phyloP scores from a whole-genome alignment of 2,113 vertebrate genomes.

The Coregonus clupeaformis region DNA sequence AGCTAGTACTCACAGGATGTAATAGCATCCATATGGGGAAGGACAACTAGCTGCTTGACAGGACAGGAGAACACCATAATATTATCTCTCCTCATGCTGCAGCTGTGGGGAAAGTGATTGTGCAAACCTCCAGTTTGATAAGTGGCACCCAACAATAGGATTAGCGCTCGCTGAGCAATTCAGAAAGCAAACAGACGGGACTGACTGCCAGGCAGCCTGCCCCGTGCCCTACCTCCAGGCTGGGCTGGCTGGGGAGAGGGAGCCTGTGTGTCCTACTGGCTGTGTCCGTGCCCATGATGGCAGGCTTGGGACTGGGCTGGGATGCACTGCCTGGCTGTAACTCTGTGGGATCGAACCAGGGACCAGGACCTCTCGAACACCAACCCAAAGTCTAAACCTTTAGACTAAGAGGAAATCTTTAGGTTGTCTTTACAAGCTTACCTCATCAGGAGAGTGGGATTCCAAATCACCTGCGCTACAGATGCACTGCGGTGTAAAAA shows the following conservation, averaged over 20 bases:
- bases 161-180: conserved; percentile 18
- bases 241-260: conserved; percentile 41
- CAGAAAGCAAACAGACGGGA: conserved; percentile 28
- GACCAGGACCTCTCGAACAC: too few relatives aligned
- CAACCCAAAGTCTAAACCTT: too few relatives aligned
- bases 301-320: conserved; percentile 15
- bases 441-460: too few relatives aligned
- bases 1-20: conserved; percentile 41
- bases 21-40: conserved; percentile 8
- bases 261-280: conserved; percentile 23
- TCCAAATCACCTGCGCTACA: too few relatives aligned
- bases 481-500: too few relatives aligned
- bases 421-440: too few relatives aligned
- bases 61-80: not conserved
- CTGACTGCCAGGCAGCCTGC: conserved; percentile 25
- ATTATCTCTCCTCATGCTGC: conserved; percentile 7
- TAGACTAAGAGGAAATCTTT: too few relatives aligned
- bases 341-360: too few relatives aligned
- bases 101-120: conserved; percentile 37
- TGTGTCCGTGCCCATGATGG: conserved; percentile 7
- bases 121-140: conserved; percentile 47
- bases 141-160: conserved; percentile 54
- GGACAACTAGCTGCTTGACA: conserved; percentile 1
- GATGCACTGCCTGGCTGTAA: not conserved
- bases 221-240: conserved; percentile 55